Evolutionary conservation across 2,797 vertebrate species (phyloP).

Genomic region (Mus spretus): DNA sequence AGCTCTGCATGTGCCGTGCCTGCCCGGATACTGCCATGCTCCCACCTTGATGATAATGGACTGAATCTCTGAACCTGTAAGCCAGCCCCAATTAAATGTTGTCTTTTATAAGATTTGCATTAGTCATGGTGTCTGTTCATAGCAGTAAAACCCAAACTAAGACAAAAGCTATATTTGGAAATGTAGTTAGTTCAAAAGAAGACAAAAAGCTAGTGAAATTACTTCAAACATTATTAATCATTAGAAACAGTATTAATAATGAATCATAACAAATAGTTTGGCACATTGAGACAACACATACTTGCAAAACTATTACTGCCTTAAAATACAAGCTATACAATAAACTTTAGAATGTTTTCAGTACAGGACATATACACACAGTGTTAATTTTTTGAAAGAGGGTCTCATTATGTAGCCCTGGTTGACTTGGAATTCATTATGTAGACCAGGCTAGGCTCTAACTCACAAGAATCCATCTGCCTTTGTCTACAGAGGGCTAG

Average conservation of each 20-base stretch:
- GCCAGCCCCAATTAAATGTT: too few species aligned
- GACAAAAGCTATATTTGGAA: neutral
- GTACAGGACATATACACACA: constrained; percentile 13
- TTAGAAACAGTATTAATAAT: constrained; percentile 5
- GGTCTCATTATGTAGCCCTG: neutral
- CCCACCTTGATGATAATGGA: too few species aligned
- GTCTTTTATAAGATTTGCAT: too few species aligned
- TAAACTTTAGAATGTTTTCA: constrained; percentile 35
- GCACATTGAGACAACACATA: neutral
- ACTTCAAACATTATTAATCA: constrained; percentile 5
- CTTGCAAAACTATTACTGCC: constrained; percentile 47
- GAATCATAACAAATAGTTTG: neutral
- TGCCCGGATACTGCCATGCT: too few species aligned
- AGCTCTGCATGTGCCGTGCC: too few species aligned
- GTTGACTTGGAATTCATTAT: neutral
- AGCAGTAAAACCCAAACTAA: too few species aligned
- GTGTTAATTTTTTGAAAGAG: neutral
- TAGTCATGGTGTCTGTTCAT: too few species aligned
- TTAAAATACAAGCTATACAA: neutral
- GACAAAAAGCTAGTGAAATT: neutral
- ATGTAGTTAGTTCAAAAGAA: neutral
- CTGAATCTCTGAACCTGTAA: too few species aligned
- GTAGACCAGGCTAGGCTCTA: neutral
- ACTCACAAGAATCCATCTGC: neutral
- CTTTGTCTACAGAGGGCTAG: neutral